phyloP scores from a whole-genome alignment of 2,113 vertebrate genomes.

The Corapipo altera region DNA sequence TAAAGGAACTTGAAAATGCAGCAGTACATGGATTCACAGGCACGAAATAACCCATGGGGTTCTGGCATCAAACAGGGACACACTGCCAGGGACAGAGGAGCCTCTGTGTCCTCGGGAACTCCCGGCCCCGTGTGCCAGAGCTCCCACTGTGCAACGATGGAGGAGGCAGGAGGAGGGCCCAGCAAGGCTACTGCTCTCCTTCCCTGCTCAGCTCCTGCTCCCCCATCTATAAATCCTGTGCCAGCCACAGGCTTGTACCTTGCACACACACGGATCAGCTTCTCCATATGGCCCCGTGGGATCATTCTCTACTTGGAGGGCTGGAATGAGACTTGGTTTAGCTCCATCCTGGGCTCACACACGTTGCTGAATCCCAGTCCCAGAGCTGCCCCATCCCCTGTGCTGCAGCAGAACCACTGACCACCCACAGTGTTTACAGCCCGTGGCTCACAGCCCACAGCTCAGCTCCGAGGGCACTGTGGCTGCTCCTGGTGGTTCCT shows the following conservation, averaged over 20 bases:
- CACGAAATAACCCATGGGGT: not conserved
- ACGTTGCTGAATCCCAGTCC: accelerated
- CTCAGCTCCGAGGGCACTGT: accelerated
- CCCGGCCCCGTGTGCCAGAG: not conserved
- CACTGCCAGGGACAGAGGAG: not conserved
- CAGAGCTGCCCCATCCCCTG: not conserved
- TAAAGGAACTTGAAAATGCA: not conserved
- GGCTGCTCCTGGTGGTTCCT: not conserved
- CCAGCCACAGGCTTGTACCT: not conserved
- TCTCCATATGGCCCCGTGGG: accelerated
- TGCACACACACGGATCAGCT: accelerated
- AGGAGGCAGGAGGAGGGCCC: not conserved
- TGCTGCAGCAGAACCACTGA: not conserved
- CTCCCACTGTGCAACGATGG: accelerated
- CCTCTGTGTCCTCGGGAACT: not conserved
- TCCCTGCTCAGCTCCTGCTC: not conserved
- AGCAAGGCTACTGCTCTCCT: not conserved
- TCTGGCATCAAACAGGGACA: not conserved
- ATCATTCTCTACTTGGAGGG: not conserved
- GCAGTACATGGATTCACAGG: not conserved
- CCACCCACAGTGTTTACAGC: not conserved
- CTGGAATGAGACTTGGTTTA: not conserved
- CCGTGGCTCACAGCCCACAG: accelerated
- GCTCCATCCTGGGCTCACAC: not conserved
- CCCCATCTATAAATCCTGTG: not conserved